Percentiles rank a stretch among this genome's conserved stretches.
Evolutionary conservation across 2,888 invertebrate species (phyloP).

Genomic region (Drosophila mayaguana): DNA sequence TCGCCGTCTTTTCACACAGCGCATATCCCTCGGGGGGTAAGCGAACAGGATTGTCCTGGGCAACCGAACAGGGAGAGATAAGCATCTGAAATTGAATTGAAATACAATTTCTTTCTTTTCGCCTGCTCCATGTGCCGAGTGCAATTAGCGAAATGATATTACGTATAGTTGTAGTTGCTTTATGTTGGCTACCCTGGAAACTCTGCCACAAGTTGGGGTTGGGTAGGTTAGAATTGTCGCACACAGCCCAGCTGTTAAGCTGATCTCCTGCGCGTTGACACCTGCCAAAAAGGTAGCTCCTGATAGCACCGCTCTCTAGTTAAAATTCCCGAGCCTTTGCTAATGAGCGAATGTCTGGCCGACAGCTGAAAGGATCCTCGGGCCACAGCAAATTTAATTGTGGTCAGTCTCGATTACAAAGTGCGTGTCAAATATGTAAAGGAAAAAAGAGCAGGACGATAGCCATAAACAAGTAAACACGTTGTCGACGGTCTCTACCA

Average conservation of each 20-base stretch:
- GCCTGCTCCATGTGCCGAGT: slow-evolving; percentile 4
- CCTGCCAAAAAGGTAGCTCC: slow-evolving; percentile 18
- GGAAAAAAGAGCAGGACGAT: not conserved
- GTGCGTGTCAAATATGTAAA: slow-evolving; percentile 33
- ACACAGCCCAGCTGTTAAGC: slow-evolving; percentile 44
- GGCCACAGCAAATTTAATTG: slow-evolving; percentile 50
- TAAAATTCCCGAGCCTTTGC: slow-evolving; percentile 20
- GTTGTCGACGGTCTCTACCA: not conserved
- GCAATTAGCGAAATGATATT: slow-evolving; percentile 67
- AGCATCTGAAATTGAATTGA: slow-evolving; percentile 72
- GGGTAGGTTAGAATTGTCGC: not conserved
- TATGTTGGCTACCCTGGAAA: slow-evolving; percentile 8
- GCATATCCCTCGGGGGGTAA: not conserved
- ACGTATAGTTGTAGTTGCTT: slow-evolving; percentile 11
- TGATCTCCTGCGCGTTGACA: slow-evolving; percentile 55
- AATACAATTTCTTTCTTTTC: slow-evolving; percentile 58
- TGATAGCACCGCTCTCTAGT: slow-evolving; percentile 9
- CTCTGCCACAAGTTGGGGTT: slow-evolving; percentile 3
- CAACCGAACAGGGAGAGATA: slow-evolving; percentile 56
- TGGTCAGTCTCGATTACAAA: slow-evolving; percentile 75
- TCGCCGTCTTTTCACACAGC: slow-evolving; percentile 20
- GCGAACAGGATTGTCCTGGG: slow-evolving; percentile 42
- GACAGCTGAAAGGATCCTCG: slow-evolving; percentile 52
- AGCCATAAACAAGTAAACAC: not conserved
- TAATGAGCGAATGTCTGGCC: slow-evolving; percentile 62